Base-by-base conservation (phyloP, 1,140 invertebrate species). In the Conopomorpha cramerella region DNA sequence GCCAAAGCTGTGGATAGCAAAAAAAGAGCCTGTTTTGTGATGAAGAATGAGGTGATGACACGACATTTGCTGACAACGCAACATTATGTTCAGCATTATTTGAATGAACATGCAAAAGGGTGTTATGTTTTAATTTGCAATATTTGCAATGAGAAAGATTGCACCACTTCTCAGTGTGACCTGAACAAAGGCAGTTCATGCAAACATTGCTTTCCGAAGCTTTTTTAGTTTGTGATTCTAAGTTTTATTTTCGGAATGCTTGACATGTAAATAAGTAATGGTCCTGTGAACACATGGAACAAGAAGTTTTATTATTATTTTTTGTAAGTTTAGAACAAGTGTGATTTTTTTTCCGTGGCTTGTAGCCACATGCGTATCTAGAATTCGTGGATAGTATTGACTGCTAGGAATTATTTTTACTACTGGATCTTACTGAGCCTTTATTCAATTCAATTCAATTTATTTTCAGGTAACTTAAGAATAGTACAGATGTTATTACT, bases 1-100 rank as follows among this genome's bases (percentile, higher is more conserved):
- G 46, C 38, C 30, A 46, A 19, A 2, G 44, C 49, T 43, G 49
- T 43, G 38, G 42, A 49, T 10, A 51, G 41, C 15, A 48, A 16
- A 0, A 48, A 33, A 23, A 12, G 15, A 27, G 15, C 11, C 25
- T 33, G 14, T 16, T 16, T 27, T 8, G 2, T 19, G 10, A 4
- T 12, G 15, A 10, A 13, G 15, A 1, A 34, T 18, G 11, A 10
- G 19, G 10, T 13, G 34, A 13, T 26, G 19, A 34, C n/a, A 12
- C 23, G 11, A 34, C 11, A n/a, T 11, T 23, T 8, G 12, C 8
- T 16, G 15, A 19, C 3, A 17, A 15, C 10, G 16, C 12, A n/a
- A 16, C 13, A 8, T 25, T 14, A 8, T 8, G 10, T 18, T 12
- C 10, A 7, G 13, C 11, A 6, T 12, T 2, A 7, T 19, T 19